Evolutionary conservation across 2,888 invertebrate genomes (phyloP).

Genomic region (Nephrotoma guestfalica): DNA sequence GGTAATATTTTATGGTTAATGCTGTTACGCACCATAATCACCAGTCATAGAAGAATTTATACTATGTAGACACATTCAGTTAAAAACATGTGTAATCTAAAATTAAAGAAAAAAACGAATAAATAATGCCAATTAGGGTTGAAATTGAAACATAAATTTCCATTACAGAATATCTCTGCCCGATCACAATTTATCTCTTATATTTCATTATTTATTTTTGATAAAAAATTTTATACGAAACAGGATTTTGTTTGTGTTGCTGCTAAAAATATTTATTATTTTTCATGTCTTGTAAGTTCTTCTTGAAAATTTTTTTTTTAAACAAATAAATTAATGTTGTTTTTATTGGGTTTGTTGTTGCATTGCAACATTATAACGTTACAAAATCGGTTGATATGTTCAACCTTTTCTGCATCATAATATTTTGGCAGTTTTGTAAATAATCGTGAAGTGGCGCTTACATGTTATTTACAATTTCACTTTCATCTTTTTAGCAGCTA

Average conservation of each 20-base stretch:
- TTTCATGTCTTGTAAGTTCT: neutral
- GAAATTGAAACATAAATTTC: neutral
- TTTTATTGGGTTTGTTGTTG: neutral
- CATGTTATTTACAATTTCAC: no score
- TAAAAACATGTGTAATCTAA: no score
- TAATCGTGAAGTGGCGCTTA: no score
- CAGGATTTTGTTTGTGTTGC: neutral
- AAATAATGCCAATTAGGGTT: neutral
- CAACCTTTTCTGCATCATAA: no score
- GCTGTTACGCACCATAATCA: no score
- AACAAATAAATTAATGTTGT: neutral
- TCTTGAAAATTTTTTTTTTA: neutral
- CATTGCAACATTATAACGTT: neutral
- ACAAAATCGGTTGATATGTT: no score
- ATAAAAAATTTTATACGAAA: neutral
- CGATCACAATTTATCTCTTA: neutral
- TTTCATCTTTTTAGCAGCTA: no score
- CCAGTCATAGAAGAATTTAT: no score
- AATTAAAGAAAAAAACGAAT: no score
- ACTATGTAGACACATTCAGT: no score
- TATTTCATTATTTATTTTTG: neutral
- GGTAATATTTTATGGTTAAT: no score
- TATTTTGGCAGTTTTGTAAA: no score
- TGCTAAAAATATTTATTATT: neutral
- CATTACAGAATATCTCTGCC: neutral